These are phyloP conservation scores for Grantiella picta DNA, from an alignment of 2,113 vertebrate species.

Conservation along the genomic window DNA sequence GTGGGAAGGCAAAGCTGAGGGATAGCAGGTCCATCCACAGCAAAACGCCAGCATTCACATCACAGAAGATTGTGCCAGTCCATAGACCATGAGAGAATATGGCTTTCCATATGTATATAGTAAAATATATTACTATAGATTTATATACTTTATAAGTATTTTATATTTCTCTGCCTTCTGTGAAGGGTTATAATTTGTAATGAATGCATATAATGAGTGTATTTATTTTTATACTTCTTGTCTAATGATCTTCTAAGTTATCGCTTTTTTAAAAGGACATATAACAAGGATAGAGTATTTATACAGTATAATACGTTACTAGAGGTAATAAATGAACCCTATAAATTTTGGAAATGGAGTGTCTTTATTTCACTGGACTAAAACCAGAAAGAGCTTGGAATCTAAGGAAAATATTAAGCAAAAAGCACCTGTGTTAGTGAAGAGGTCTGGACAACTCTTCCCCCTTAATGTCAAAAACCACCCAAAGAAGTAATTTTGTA, in stretches of 20 bases:
- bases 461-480: not conserved
- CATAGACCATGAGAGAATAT: constrained; percentile 75
- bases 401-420: not conserved
- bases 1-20: constrained; percentile 67
- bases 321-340: constrained; percentile 83
- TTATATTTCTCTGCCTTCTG: constrained; percentile 85
- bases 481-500: not conserved
- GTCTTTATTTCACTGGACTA: constrained; percentile 52
- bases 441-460: not conserved
- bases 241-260: constrained; percentile 93
- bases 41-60: constrained; percentile 56
- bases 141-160: constrained; percentile 97
- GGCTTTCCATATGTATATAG: constrained; percentile 78
- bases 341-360: constrained; percentile 61
- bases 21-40: constrained; percentile 79
- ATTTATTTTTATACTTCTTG: constrained; percentile 99
- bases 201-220: constrained; percentile 81
- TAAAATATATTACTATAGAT: constrained; percentile 77
- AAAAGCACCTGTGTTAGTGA: not conserved
- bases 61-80: constrained; percentile 74
- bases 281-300: constrained; percentile 98
- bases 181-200: constrained; percentile 87
- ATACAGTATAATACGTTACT: constrained; percentile 91
- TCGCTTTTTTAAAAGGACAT: constrained; percentile 94
- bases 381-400: constrained; percentile 14